A percentile compares a stretch with the other conserved stretches of the same genome.
Conservation (phyloP, 2,888 invertebrate species). For the Corythucha ciliata region DNA sequence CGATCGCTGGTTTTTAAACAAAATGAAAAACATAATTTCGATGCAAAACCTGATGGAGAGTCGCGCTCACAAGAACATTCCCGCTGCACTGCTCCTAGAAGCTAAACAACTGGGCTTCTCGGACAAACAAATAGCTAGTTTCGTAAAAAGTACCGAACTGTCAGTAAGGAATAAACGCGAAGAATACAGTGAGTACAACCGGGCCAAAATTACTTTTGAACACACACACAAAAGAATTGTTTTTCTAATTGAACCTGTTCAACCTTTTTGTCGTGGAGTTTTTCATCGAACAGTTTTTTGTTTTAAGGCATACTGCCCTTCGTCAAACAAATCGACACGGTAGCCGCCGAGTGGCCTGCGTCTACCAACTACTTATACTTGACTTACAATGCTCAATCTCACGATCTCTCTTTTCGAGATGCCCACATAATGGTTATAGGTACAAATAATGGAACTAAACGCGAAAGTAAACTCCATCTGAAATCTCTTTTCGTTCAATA, state of each 20-base stretch:
- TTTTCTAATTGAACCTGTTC: too few species aligned
- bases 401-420: constrained; percentile 74
- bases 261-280: not conserved
- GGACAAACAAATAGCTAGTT: constrained; percentile 87
- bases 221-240: too few species aligned
- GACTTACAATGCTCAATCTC: constrained; percentile 81
- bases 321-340: constrained; percentile 97
- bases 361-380: constrained; percentile 96
- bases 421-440: constrained; percentile 82
- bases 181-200: constrained; percentile 46
- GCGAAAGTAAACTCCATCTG: too few species aligned
- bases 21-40: constrained; percentile 84
- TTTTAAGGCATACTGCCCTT: constrained; percentile 61
- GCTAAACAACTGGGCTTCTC: constrained; percentile 95
- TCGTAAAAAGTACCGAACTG: constrained; percentile 78
- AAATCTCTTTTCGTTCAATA: constrained; percentile 35
- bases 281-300: not conserved
- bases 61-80: constrained; percentile 53
- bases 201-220: too few species aligned
- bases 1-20: constrained; percentile 91
- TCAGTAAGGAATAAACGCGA: constrained; percentile 67
- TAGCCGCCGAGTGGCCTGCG: constrained; percentile 99
- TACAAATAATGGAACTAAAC: too few species aligned
- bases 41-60: constrained; percentile 59
- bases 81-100: constrained; percentile 53